Evolutionary conservation across 2,797 vertebrate species (phyloP).

Genomic region (Calcarius lapponicus): DNA sequence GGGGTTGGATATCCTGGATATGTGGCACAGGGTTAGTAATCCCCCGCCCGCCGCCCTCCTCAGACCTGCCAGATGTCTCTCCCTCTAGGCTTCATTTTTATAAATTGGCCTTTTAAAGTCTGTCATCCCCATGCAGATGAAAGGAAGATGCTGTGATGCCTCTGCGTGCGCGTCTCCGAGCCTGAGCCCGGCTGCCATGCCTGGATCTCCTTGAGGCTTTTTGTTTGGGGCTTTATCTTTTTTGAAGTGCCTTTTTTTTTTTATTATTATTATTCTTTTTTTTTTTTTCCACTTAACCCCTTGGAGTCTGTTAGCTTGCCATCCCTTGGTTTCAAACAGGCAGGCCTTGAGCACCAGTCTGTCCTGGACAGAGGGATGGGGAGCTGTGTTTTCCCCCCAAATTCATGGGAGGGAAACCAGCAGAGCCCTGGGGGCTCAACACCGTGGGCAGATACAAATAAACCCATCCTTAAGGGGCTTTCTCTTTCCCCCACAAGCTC

Average conservation of each 20-base stretch:
- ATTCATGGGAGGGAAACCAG: background rate
- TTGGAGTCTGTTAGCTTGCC: background rate
- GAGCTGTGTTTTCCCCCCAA: background rate
- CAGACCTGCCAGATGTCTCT: slow-evolving; percentile 46
- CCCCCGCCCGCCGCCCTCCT: background rate
- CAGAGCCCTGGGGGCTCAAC: background rate
- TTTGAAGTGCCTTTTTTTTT: background rate
- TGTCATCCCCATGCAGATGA: slow-evolving; percentile 53
- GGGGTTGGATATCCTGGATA: background rate
- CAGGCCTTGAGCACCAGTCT: background rate
- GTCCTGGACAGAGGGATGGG: background rate
- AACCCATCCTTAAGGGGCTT: rapidly evolving
- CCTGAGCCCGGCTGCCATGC: background rate
- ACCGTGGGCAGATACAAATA: background rate
- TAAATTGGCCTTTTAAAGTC: slow-evolving; percentile 61
- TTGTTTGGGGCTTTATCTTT: slow-evolving; percentile 17
- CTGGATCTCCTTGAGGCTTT: background rate
- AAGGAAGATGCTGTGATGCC: slow-evolving; percentile 25
- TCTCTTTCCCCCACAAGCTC: background rate
- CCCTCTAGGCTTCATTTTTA: slow-evolving; percentile 32
- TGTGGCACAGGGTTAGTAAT: background rate
- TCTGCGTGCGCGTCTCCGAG: rapidly evolving
- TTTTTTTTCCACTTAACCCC: background rate
- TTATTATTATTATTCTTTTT: rapidly evolving
- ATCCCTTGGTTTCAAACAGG: rapidly evolving